A percentile compares a stretch with the other conserved stretches of the same genome.
Evolutionary conservation across 2,888 invertebrate genomes (phyloP).

Genomic region (Auanema freiburgensis): DNA sequence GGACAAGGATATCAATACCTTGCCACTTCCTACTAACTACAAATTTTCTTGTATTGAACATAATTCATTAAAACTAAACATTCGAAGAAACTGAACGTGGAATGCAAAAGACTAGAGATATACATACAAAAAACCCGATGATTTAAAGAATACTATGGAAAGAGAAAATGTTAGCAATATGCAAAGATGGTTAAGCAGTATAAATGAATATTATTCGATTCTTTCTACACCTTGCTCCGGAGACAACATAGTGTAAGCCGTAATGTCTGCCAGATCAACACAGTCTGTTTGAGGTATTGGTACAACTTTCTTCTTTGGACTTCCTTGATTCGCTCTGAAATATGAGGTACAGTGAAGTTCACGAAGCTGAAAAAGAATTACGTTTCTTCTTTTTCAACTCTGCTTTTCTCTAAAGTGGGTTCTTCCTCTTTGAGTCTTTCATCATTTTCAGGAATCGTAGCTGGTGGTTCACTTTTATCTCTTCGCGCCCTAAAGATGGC

Average conservation of each 20-base stretch:
- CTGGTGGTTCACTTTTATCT: constrained; percentile 46
- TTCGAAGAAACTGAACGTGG: no score
- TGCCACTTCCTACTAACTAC: no score
- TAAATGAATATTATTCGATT: constrained; percentile 32
- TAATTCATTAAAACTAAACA: no score
- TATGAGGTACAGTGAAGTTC: constrained; percentile 12
- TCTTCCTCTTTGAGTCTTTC: constrained; percentile 8
- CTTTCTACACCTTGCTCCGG: constrained; percentile 49
- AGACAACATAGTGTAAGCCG: constrained; percentile 44
- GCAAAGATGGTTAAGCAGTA: background rate
- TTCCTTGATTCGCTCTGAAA: constrained; percentile 20
- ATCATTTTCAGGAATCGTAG: constrained; percentile 26
- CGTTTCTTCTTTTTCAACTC: constrained; percentile 8
- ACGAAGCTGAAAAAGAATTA: background rate
- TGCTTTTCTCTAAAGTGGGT: background rate
- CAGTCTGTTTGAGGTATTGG: constrained; percentile 14
- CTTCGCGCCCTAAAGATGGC: constrained; percentile 24
- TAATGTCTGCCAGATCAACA: constrained; percentile 39
- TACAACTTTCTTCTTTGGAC: constrained; percentile 33
- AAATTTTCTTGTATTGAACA: no score
- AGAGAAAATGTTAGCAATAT: no score
- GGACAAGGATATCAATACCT: no score
- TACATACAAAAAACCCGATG: no score
- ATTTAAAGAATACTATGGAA: no score
- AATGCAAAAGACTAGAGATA: no score